Base-by-base conservation (phyloP, 2,113 vertebrate genomes). In the Forbesichthys papilliferus region DNA sequence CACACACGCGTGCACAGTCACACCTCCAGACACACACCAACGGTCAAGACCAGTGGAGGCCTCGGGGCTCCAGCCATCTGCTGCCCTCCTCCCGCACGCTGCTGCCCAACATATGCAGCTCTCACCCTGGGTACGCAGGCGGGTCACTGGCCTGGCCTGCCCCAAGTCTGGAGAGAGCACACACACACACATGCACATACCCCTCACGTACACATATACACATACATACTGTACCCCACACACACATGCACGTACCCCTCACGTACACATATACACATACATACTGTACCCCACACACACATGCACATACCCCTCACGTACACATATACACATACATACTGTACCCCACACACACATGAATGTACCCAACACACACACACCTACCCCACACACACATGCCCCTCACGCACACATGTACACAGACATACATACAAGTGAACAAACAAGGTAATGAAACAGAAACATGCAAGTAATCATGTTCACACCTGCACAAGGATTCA, bases 121-220 rank as follows among this genome's bases (percentile, higher is more conserved):
- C 85, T 89, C 87, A 86, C 89, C 87, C 89, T 89, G 86, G 85
- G 89, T 90, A 78, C 88, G 86, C 87, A 85, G 86, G 82, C 83
- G 61, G 84, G 88, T 84, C 79, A 42, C 36, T 42, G 36, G 36
- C 36, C 36, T 42, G 36, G 82, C 82, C 83, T 79, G 86, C 84
- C 86, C 86, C 42, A 18, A 34, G 82, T 74, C 84, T 20, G 20
- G 20, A 20, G 20, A 20, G 20, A 20, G 20, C 20, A 20, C 20
- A 20, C 20, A 20, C 20, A 20, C 80, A 85, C 86, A 87, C 84
- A 86, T 86, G 88, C 58, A 77, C 81, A 1, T 20, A 20, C 20
- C 20, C 20, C 20, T 20, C 58, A 77, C 81, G 7, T 27, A 20
- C n/a, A 20, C 7, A 14, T 9, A 56, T 20, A 20, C 20, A 20